phyloP scores from a whole-genome alignment of 1,140 invertebrate genomes.

The Hylaeus volcanicus region DNA sequence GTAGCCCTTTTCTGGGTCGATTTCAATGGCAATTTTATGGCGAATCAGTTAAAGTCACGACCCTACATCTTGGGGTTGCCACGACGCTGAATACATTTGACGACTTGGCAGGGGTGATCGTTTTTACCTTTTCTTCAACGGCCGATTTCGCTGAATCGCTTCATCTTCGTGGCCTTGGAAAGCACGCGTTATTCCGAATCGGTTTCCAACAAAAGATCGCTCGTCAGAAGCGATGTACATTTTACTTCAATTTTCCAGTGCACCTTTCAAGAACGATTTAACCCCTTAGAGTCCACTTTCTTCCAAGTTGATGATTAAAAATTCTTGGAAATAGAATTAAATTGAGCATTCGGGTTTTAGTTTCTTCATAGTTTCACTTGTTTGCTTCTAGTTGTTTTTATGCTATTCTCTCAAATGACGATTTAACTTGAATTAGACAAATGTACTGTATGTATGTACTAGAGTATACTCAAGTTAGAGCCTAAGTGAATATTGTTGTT shows the following conservation, averaged over 20 bases:
- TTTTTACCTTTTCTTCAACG: slow-evolving; percentile 57
- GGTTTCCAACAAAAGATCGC: slow-evolving; percentile 43
- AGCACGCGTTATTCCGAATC: slow-evolving; percentile 34
- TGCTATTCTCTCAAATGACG: too few species aligned
- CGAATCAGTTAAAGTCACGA: slow-evolving; percentile 64
- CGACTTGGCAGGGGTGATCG: slow-evolving; percentile 44
- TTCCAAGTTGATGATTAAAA: too few species aligned
- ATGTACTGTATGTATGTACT: too few species aligned
- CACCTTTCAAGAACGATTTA: too few species aligned
- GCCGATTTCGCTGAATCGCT: slow-evolving; percentile 50
- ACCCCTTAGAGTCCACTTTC: too few species aligned
- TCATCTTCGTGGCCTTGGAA: slow-evolving; percentile 36
- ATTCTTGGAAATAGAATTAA: too few species aligned
- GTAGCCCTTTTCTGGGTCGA: slow-evolving; percentile 35
- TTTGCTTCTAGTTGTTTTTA: too few species aligned
- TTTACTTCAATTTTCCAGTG: slow-evolving; percentile 10
- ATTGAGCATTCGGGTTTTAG: too few species aligned
- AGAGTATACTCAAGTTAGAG: too few species aligned
- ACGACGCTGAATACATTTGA: slow-evolving; percentile 63
- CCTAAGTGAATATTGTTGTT: too few species aligned
- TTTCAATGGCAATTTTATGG: slow-evolving; percentile 66
- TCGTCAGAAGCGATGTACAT: slow-evolving; percentile 23
- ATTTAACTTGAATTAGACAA: too few species aligned
- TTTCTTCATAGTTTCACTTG: too few species aligned
- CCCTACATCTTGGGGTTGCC: slow-evolving; percentile 38